These are phyloP conservation scores for Poliocrania exsul DNA, from an alignment of 2,797 vertebrate genomes.

Conservation along the genomic window DNA sequence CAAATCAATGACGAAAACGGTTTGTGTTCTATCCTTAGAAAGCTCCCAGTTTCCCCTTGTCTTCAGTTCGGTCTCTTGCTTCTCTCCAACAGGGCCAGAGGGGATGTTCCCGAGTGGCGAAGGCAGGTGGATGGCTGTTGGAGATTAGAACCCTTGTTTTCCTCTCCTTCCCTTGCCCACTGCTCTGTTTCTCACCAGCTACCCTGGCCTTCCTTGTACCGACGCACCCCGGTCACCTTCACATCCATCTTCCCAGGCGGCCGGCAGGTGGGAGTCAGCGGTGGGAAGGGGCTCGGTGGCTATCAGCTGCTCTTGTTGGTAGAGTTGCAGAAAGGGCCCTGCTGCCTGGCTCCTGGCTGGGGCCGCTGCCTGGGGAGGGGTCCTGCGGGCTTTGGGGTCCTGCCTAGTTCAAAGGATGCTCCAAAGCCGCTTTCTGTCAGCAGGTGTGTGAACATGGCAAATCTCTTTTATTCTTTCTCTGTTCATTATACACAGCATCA, in stretches of 20 bases:
- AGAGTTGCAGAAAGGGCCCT: constrained; percentile 63
- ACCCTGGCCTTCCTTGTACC: constrained; percentile 22
- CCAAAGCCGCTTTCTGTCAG: constrained; percentile 81
- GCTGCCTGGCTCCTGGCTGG: constrained; percentile 65
- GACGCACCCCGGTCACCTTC: background rate
- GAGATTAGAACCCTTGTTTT: background rate
- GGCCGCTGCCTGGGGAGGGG: constrained; percentile 57
- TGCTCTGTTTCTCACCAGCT: constrained; percentile 22
- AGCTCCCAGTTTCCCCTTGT: constrained; percentile 34
- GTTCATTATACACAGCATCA: constrained; percentile 79
- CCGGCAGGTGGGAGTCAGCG: background rate
- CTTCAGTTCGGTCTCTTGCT: constrained; percentile 24
- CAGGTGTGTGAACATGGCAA: constrained; percentile 82
- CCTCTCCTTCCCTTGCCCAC: constrained; percentile 31
- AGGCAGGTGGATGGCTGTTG: constrained; percentile 25
- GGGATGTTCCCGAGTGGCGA: background rate
- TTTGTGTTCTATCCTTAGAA: constrained; percentile 44
- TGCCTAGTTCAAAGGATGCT: constrained; percentile 76
- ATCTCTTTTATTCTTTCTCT: constrained; percentile 80
- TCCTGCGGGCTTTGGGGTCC: constrained; percentile 74
- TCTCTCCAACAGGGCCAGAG: constrained; percentile 50
- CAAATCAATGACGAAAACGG: constrained; percentile 17
- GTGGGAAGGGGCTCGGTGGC: constrained; percentile 49
- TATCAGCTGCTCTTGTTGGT: constrained; percentile 40
- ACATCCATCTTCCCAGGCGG: constrained; percentile 21